Percentiles rank a stretch among this genome's conserved stretches.
Conservation (phyloP, 2,797 vertebrate species). For the Corythornis leucogaster region DNA sequence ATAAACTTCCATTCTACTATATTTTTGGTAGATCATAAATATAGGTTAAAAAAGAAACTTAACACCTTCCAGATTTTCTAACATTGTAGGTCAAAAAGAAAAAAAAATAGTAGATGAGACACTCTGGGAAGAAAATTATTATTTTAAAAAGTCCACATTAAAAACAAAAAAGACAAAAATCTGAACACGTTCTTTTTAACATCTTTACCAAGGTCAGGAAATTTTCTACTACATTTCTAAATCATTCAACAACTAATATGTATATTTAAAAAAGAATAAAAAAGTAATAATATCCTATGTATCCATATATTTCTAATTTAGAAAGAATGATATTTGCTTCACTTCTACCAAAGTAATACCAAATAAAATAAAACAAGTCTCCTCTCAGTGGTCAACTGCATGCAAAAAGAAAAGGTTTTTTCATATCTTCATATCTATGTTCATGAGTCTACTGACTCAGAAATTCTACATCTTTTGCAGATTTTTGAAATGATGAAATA, state of each 20-base stretch:
- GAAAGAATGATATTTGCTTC: not conserved
- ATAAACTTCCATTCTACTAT: not conserved
- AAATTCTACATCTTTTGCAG: conserved; percentile 14
- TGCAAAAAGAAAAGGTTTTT: not conserved
- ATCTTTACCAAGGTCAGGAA: not conserved
- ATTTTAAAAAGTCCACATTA: not conserved
- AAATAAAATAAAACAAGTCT: not conserved
- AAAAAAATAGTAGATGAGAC: not conserved
- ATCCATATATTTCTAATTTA: not conserved
- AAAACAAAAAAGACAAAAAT: not conserved
- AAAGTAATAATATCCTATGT: not conserved
- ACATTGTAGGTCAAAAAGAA: not conserved
- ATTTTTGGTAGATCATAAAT: conserved; percentile 19
- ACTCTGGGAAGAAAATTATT: not conserved
- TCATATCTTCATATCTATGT: not conserved
- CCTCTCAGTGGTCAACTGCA: not conserved
- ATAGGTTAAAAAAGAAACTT: conserved; percentile 6
- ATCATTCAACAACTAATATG: not conserved
- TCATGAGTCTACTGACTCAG: not conserved
- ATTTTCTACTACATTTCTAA: not conserved
- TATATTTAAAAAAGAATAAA: not conserved
- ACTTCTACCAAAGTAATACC: not conserved
- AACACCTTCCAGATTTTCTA: conserved; percentile 21
- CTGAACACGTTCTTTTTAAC: not conserved
- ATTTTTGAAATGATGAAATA: conserved; percentile 6